Conservation (phyloP, 1,140 invertebrate genomes). For the Paraescarpia echinospica region DNA sequence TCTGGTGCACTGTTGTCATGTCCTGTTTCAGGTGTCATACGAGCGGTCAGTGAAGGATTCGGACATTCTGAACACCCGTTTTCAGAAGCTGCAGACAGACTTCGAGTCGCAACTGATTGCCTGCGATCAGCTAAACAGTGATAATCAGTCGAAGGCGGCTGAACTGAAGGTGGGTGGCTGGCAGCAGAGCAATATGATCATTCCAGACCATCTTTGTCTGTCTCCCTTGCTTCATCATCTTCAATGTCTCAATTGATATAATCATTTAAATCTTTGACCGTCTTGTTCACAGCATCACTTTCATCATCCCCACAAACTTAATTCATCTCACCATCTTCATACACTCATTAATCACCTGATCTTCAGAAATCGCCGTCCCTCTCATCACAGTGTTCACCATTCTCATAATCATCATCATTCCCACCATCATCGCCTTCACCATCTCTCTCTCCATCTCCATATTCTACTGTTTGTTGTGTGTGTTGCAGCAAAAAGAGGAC, state of each 20-base stretch:
- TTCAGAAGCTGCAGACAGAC: conserved; percentile 54
- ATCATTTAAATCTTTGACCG: background rate
- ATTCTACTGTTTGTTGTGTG: background rate
- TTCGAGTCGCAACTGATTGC: conserved; percentile 54
- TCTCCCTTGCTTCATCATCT: background rate
- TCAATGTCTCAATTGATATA: background rate
- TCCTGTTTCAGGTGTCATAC: conserved; percentile 44
- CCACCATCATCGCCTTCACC: background rate
- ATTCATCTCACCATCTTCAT: background rate
- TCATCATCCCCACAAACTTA: background rate
- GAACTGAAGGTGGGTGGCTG: conserved; percentile 52
- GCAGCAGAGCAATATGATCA: background rate
- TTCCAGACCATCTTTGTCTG: background rate
- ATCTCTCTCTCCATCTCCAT: background rate
- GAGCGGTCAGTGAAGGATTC: conserved; percentile 54
- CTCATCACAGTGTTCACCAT: background rate
- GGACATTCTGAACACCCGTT: conserved; percentile 51
- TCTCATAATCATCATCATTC: background rate
- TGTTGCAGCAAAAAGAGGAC: conserved; percentile 55
- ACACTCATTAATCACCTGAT: background rate
- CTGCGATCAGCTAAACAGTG: conserved; percentile 51
- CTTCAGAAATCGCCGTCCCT: background rate
- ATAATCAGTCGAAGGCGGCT: conserved; percentile 51
- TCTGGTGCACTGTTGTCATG: conserved; percentile 9
- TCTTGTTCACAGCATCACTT: background rate